Evolutionary conservation across 2,888 invertebrate species (phyloP), one percentile per base, ranked within the genome.

Genomic region (Morpho deidamia): DNA sequence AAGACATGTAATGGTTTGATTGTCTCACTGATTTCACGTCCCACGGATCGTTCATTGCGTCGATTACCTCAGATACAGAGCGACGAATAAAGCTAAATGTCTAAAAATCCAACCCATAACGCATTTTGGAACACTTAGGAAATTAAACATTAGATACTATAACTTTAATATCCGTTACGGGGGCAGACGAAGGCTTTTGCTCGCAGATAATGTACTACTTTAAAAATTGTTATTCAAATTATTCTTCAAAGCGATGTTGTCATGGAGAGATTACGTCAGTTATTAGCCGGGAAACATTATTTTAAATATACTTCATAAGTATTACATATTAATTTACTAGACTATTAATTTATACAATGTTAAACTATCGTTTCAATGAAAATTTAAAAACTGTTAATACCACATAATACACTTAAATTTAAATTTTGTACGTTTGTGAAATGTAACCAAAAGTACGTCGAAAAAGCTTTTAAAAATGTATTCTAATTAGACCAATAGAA

Each of bases 1-100:
- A 93, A 44, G 95, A 95, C 52, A 91, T 81, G 70, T 93, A 94
- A 56, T 84, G 83, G 50, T 77, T 76, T 3, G 78, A 69, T 56
- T 78, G 76, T 55, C 80, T 77, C 67, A 86, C 84, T 35, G 80
- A 83, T 65, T 89, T 89, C 10, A 88, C 89, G 58, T 86, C 82
- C 87, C 87, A 89, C 68, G 87, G 86, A 63, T 88, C 88, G 65
- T 89, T 78, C 90, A 90, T 90, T 49, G 64, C 73, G 67, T 54
- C 32, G 44, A 53, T 34, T 53, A 43, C 41, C 41, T 49, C 42
- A 49, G 7, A n/a, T 39, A 34, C 44, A 12, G 7, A 32, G 12
- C 12, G n/a, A 23, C 37, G 40, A 37, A 33, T 9, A 11, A 11
- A 14, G 33, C 37, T 37, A 42, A 49, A 47, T 48, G 39, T 14